A percentile compares a stretch with the other conserved stretches of the same genome.
phyloP scores from a whole-genome alignment of 1,140 invertebrate species.

The Trigoniulus corallinus region DNA sequence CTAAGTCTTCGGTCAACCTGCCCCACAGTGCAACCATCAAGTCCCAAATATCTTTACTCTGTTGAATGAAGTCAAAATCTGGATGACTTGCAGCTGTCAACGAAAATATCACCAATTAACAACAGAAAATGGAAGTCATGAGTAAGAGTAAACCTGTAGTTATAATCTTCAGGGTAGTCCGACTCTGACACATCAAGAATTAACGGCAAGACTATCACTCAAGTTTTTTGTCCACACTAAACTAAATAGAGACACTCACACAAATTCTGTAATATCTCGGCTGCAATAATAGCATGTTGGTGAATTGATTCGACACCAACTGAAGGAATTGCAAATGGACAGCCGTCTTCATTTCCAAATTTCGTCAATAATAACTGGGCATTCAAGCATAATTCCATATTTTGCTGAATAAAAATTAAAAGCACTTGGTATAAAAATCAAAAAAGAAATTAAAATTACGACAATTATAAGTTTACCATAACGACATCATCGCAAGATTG shows the following conservation, averaged over 20 bases:
- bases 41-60: constrained; percentile 44
- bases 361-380: constrained; percentile 22
- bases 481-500: no score
- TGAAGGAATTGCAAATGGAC: constrained; percentile 22
- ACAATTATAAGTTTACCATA: no score
- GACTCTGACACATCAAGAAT: no score
- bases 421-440: constrained; percentile 2
- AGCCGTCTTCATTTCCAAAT: constrained; percentile 16
- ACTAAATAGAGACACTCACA: constrained; percentile 11
- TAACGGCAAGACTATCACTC: neutral
- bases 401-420: constrained; percentile 8
- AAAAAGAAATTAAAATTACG: no score
- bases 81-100: constrained; percentile 12
- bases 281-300: constrained; percentile 19
- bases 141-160: neutral
- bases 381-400: constrained; percentile 13
- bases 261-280: constrained; percentile 15
- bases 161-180: no score
- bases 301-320: constrained; percentile 23
- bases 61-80: constrained; percentile 17
- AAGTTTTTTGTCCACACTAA: neutral
- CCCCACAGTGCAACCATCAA: constrained; percentile 73
- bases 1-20: constrained; percentile 15
- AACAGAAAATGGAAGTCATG: neutral
- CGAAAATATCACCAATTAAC: neutral